Percentiles rank a stretch among this genome's conserved stretches.
Conservation (phyloP, 2,113 vertebrate genomes). For the Pluvianellus socialis region DNA sequence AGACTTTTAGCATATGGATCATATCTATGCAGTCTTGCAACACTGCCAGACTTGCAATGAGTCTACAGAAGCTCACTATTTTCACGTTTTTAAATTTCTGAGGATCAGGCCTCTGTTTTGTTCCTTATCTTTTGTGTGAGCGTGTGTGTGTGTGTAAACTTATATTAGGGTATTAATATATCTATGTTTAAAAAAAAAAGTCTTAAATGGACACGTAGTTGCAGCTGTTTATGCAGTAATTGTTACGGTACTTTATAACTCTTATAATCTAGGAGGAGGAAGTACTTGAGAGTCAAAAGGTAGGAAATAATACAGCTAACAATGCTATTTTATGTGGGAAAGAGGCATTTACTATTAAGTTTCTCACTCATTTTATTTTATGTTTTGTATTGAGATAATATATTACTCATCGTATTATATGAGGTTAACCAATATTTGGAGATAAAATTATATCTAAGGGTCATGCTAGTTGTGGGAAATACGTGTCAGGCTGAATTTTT, state of each 20-base stretch:
- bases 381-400: background rate
- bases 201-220: constrained; percentile 33
- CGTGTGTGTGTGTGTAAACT: background rate
- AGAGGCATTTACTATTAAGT: background rate
- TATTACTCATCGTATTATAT: background rate
- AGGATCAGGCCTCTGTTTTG: background rate
- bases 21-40: background rate
- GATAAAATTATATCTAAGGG: constrained; percentile 1
- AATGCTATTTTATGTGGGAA: background rate
- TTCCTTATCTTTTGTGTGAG: background rate
- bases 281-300: constrained; percentile 44
- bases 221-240: constrained; percentile 26
- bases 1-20: constrained; percentile 11
- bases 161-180: background rate
- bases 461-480: constrained; percentile 1
- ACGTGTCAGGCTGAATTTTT: background rate
- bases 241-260: constrained; percentile 36
- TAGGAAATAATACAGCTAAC: constrained; percentile 37
- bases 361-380: background rate
- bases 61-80: too few relatives aligned
- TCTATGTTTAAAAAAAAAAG: background rate
- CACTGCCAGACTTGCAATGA: background rate
- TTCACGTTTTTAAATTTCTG: background rate
- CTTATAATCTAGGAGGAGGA: constrained; percentile 8
- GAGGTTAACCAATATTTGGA: background rate